These are phyloP conservation scores for Sebastes kiyomatsui DNA, from an alignment of 2,797 vertebrate genomes.

Conservation along the genomic window DNA sequence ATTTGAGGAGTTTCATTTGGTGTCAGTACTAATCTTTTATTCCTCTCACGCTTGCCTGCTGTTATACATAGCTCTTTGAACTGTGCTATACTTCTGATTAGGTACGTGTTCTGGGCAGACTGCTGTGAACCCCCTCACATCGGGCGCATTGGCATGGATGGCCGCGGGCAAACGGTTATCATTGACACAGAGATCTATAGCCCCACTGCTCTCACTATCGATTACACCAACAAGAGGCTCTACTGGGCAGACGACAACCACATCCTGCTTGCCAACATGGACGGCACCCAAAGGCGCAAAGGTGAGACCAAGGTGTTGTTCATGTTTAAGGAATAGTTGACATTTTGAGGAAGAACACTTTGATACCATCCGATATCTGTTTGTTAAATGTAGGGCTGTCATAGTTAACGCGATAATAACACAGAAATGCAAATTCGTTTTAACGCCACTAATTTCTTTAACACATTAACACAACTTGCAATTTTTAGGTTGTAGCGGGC, in stretches of 20 bases:
- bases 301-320: constrained; percentile 78
- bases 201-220: constrained; percentile 94
- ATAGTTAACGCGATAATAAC: too few relatives aligned
- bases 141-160: constrained; percentile 96
- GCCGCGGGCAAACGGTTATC: constrained; percentile 88
- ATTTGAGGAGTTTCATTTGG: background rate
- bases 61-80: constrained; percentile 11
- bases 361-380: too few relatives aligned
- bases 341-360: background rate
- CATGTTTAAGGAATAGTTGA: background rate
- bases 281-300: constrained; percentile 92
- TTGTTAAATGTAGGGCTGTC: too few relatives aligned
- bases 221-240: constrained; percentile 94
- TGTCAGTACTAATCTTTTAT: background rate
- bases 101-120: constrained; percentile 98
- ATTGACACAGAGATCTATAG: constrained; percentile 93
- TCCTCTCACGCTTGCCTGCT: background rate
- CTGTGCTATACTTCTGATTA: constrained; percentile 54
- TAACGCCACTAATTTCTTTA: too few relatives aligned
- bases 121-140: constrained; percentile 94
- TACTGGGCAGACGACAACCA: constrained; percentile 98
- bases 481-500: too few relatives aligned
- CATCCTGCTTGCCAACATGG: constrained; percentile 96
- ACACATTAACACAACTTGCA: too few relatives aligned
- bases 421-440: rapidly evolving